Evolutionary conservation across 2,888 invertebrate species (phyloP).

Genomic region (Cosmorhoe ocellata): DNA sequence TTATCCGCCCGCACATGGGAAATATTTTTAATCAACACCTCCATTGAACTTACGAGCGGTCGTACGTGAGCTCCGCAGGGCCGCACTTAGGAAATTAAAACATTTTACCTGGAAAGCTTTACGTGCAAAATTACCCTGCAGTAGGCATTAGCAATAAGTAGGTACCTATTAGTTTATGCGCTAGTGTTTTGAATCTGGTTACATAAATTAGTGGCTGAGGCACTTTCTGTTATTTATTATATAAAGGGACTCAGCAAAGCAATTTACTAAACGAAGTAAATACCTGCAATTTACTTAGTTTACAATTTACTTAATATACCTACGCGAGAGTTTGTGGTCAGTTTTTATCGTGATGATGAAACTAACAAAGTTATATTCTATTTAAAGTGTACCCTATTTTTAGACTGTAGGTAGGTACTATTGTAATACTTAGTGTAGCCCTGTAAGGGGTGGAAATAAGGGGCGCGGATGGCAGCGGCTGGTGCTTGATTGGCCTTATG

Average conservation of each 20-base stretch:
- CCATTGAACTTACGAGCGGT: slow-evolving; percentile 83
- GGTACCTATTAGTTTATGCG: slow-evolving; percentile 10
- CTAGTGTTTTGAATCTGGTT: slow-evolving; percentile 1
- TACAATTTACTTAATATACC: too few relatives aligned
- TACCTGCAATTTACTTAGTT: too few relatives aligned
- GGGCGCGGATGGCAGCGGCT: slow-evolving; percentile 67
- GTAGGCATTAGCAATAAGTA: slow-evolving; percentile 3
- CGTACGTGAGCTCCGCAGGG: slow-evolving; percentile 79
- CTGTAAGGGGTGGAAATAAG: slow-evolving; percentile 54
- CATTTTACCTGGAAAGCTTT: slow-evolving; percentile 26
- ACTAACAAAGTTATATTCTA: too few relatives aligned
- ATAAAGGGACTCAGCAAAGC: too few relatives aligned
- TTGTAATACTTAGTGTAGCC: slow-evolving; percentile 27
- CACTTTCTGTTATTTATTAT: too few relatives aligned
- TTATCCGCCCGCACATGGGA: slow-evolving; percentile 83
- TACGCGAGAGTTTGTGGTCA: too few relatives aligned
- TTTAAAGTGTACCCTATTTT: too few relatives aligned
- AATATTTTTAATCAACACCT: slow-evolving; percentile 84
- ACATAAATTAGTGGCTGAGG: too few relatives aligned
- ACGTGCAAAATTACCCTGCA: slow-evolving; percentile 1
- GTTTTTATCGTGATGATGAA: too few relatives aligned
- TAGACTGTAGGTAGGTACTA: neutral
- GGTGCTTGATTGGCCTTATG: slow-evolving; percentile 81
- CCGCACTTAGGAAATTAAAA: slow-evolving; percentile 46
- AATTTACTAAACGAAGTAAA: too few relatives aligned